Evolutionary conservation across 1,140 invertebrate species (phyloP), one percentile per base, ranked within the genome.

Genomic region (Harpegnathos saltator): DNA sequence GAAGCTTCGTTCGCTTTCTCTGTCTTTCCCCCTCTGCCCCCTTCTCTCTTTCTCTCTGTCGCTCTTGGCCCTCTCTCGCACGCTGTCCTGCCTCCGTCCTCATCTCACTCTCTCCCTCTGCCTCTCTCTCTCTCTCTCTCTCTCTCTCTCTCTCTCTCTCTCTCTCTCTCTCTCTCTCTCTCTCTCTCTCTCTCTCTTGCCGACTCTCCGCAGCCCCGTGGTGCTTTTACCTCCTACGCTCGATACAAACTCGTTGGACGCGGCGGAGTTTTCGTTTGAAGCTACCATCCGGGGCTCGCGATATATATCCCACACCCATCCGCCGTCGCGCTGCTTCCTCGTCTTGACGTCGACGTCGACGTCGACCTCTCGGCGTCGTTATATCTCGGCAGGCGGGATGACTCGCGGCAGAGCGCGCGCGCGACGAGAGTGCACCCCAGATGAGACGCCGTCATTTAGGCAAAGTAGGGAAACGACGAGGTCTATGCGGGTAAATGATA

Each of bases 171-270:
- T 29, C 19, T 11, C 4, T 48, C 44, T 52, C 52, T 56, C 24
- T 33, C n/a, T 74, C 52, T 4, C 59, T 56, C 44, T 73, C 33
- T 69, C 50, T 69, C 71, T 71, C 24, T 75, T 24, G 54, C 38
- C 19, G 44, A 38, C 58, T 44, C 50, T 33, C 54, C 59, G n/a
- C 62, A 44, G 48, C 72, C 52, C 54, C 74, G 59, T 73, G 73
- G 54, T 78, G 84, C 84, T 83, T 85, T 84, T 80, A 73, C 84
- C 82, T 86, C 82, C 84, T 86, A 85, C 85, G 85, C 85, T 86
- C 85, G 83, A 86, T 86, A 86, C 83, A 85, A 86, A 86, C 85
- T 85, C 85, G 85, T 75, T 62, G 83, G 83, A 86, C 85, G 85
- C 85, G 75, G 54, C 83, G 72, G 85, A 87, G 75, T 87, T 87